Base-by-base conservation (phyloP, 2,797 vertebrate genomes). In the Cuniculus paca region DNA sequence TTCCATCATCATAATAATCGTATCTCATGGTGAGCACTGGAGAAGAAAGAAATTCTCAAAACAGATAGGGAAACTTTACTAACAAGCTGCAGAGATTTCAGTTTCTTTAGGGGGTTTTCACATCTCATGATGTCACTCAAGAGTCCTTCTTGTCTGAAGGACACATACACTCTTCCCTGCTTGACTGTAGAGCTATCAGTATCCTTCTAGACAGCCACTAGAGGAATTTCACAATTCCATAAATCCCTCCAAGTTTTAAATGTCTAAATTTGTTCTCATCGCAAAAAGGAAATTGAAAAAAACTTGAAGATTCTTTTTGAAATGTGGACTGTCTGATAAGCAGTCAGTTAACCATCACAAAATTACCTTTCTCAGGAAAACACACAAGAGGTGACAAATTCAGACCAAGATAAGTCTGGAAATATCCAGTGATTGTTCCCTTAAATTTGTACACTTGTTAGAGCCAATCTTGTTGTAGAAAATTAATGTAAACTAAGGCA, bases 281-380 rank as follows among this genome's bases (percentile, higher is more conserved):
- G 89, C 56, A 83, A 72, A 77, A 61, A 56, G 6, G 70, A 65
- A 36, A 84, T 2, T 93, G 24, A 39, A 72, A 93, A 75, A 85
- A 13, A 0, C 34, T 78, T 65, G 54, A 45, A 92, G 63, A 63
- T 65, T 83, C 42, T 39, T 84, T 26, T 52, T 31, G 58, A 90
- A 84, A 26, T 48, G 20, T 52, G 56, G 26, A 56, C 28, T 68
- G 12, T 63, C 54, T 92, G 31, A 45, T 87, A 60, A 84, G 60
- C 39, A 92, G 54, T 9, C 68, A 84, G 80, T 91, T 94, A 94
- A 52, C 72, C 82, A 95, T 81, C 85, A 85, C 48, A 97, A 88
- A 88, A 89, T 90, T 96, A 84, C 28, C 54, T 92, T 88, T 90
- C 17, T 50, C 8, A 2, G 19, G 36, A 87, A 96, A 94, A 81